Evolutionary conservation across 2,888 invertebrate species (phyloP), one percentile per base, ranked within the genome.

Genomic region (Caenorhabditis sp.): DNA sequence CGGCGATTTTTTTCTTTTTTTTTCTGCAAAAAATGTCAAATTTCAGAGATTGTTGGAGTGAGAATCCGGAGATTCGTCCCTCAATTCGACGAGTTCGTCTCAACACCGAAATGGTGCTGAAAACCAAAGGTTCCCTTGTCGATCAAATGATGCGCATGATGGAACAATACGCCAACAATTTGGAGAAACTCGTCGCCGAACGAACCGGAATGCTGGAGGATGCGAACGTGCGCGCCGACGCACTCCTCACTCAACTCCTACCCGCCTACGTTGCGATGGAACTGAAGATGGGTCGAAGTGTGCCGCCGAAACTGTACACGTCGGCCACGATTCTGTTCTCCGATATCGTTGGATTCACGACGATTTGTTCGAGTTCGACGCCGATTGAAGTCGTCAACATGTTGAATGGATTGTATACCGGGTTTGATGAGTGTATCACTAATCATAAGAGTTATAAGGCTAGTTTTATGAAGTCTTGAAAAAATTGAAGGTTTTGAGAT

Each of bases 121-220:
- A 86, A 62, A 81, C 79, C 26, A 77, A 77, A 55, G 82, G 82
- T 10, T 78, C 78, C 24, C 57, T 86, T 50, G 85, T 86, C 4
- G 86, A 86, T 66, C 85, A 86, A 69, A 86, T 86, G 86, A 86
- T 86, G 84, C 59, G 59, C 58, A 69, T 80, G 71, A 76, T 78
- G 77, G 77, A 77, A 49, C 86, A 86, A 69, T 86, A 86, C 61
- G 86, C 86, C 1, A 86, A 86, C 57, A 86, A 86, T 67, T 71
- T 86, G 50, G 86, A 86, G 65, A 86, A 86, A 65, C 77, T 86
- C 1, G 86, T 86, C 1, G 78, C 84, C 14, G 86, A 86, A 62
- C 74, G 86, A 58, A 86, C 86, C n/a, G 86, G 85, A 62, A 85
- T 86, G 85, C 63, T 86, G 54, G 86, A 86, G 66, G 86, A 86